Conservation (phyloP, 2,113 vertebrate genomes). For the Phylloscopus trochilus region DNA sequence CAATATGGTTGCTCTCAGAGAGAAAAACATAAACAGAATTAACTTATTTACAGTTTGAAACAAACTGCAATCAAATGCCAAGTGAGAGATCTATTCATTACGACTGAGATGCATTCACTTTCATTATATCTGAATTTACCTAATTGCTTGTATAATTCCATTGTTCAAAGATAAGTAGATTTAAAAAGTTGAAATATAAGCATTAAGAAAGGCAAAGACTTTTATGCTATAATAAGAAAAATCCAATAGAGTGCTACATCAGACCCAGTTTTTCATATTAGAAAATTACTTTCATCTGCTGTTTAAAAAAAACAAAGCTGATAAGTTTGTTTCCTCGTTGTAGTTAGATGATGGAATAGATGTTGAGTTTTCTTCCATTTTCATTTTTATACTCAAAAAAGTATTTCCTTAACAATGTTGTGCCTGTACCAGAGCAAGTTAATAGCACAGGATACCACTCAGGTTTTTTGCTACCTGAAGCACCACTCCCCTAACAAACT, state of each 20-base stretch:
- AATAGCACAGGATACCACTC: neutral
- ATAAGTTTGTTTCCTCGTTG: neutral
- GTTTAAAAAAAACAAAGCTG: neutral
- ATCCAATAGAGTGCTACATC: neutral
- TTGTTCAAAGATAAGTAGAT: constrained; percentile 17
- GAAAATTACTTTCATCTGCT: neutral
- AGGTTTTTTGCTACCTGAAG: neutral
- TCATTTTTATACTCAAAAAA: neutral
- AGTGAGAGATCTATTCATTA: neutral
- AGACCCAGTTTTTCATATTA: neutral
- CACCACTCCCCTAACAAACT: neutral
- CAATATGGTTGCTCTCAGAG: neutral
- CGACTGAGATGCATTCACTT: neutral
- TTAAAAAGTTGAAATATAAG: neutral
- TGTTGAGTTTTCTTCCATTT: neutral
- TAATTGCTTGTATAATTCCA: neutral
- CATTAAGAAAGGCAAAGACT: neutral
- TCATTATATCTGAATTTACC: constrained; percentile 9
- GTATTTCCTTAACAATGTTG: neutral
- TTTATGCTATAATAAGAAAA: constrained; percentile 7
- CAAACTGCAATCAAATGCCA: neutral
- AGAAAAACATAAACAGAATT: neutral
- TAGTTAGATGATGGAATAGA: neutral
- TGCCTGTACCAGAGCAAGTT: neutral
- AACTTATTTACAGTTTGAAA: constrained; percentile 1